Evolutionary conservation across 2,888 invertebrate genomes (phyloP), one percentile per base, ranked within the genome.

Genomic region (Syrista parreyssii): DNA sequence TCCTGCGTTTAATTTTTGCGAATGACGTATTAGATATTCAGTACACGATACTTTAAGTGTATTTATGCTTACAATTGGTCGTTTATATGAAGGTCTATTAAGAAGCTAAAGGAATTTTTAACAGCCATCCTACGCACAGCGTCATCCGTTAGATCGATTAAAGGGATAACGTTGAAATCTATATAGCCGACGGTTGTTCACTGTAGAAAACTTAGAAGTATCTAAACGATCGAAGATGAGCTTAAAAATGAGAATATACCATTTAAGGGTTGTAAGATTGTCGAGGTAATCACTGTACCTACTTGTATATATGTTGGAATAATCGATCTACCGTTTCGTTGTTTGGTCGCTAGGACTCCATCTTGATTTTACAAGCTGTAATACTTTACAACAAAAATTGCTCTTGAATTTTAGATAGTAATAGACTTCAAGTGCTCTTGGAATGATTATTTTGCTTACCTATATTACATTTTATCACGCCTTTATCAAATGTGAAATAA

Each of bases 271-370:
- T 55, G 23, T 9, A 23, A 23, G 23, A 23, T 55, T 55, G 23
- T 55, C 9, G 9, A 4, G 9, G 34, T 34, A 34, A 34, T 34
- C 34, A 9, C 9, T 34, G 3, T 34, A 34, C 34, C 34, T 9
- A 34, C 9, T 55, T 55, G 9, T 23, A 23, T 55, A 55, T 55
- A 55, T 55, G 23, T 9, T 55, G 23, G 9, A 55, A 55, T 9
- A 15, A 80, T 81, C 81, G 80, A 81, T 81, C 76, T 79, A 35
- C 32, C 6, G 55, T 15, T 23, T 12, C 55, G 33, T 78, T 80
- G 80, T 81, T 81, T 80, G 81, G 76, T 81, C 69, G 79, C 80
- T 80, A 79, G 80, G 81, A 78, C 79, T 79, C 81, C 68, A 79
- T 78, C 71, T 77, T 79, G 75, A 40, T 23, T 30, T n/a, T 68